Base-by-base conservation (phyloP, 53 echinoderm and acorn worm species). In the Holothuria scabra region DNA sequence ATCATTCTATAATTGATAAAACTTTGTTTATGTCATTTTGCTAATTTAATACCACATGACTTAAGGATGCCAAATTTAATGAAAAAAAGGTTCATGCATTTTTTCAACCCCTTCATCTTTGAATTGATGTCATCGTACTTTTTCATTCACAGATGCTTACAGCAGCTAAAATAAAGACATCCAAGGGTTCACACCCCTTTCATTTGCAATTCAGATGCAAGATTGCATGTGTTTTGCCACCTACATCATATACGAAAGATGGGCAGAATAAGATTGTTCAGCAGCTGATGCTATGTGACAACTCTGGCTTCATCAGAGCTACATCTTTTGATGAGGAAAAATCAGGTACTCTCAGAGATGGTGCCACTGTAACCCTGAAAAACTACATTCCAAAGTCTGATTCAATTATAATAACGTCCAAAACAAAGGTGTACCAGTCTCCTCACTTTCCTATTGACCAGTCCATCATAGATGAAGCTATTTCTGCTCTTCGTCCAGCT, bases 61-160 rank as follows among this genome's bases (percentile, higher is more conserved):
- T 48, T 48, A 48, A 48, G 14, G 48, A 48, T 48, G 14, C 48
- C 14, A 48, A 48, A 12, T 48, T 48, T 48, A 48, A 48, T 48
- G 7, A 12, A 1, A 48, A n/a, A 48, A 35, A 35, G 35, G 48
- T 48, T 48, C 48, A 8, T 48, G 48, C 48, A 48, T 48, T 13
- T 12, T 48, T 8, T 48, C 11, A 48, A 48, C 48, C 48, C 14
- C 14, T 48, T 12, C 14, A 13, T 48, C 1, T 48, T 35, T 3
- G 6, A 35, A 6, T 35, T 48, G 5, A 12, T 48, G 4, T 48
- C 11, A 48, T 5, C 1, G 12, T 48, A 12, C 30, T 64, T 30
- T 48, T 30, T 64, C 30, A 26, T 68, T 68, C 38, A 68, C 34
- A 68, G 68, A 68, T 68, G 68, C 68, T 68, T 12, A 68, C 64